Base-by-base conservation (phyloP, 2,113 vertebrate species). In the Meleagris gallopavo region DNA sequence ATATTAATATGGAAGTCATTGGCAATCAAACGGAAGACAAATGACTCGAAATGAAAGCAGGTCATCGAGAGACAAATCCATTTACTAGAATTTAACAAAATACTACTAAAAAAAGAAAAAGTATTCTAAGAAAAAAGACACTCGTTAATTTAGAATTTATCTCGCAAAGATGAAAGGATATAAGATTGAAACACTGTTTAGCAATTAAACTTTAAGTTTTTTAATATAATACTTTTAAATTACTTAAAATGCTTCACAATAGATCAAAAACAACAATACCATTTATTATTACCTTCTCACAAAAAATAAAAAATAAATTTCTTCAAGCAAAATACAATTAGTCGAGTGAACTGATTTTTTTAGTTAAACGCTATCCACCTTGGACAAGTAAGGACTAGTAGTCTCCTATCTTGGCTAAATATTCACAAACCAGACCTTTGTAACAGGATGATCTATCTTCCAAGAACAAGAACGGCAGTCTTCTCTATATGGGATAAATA, bases 401-500 rank as follows among this genome's bases (percentile, higher is more conserved):
- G 13, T 36, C 50, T 64, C 16, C 38, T 43, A 18, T 11, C 24
- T n/a, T 34, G 15, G 25, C 13, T 76, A 43, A 48, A 4, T 24
- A 32, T 21, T 8, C 25, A 21, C 30, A 15, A 76, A 45, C 3
- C 11, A 46, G 32, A 34, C 6, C 2, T 90, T 70, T 57, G 3
- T 15, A 52, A 29, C 10, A 48, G 73, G 15, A 9, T 15, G 19
- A 52, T 66, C 32, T 58, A 57, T 38, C 6, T 11, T 6, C 3
- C 13, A 55, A 54, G 13, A 13, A 15, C 29, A 32, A 15, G 24
- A 36, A 8, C 6, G 41, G 40, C 3, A 25, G 6, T 66, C 32
- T 57, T 41, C 15, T 8, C 24, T 8, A 18, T 0, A 2, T 16
- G 11, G 4, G 3, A 25, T 48, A 8, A 45, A 11, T n/a, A 55